phyloP scores from a whole-genome alignment of 2,888 invertebrate species.

The Sialis lutaria region DNA sequence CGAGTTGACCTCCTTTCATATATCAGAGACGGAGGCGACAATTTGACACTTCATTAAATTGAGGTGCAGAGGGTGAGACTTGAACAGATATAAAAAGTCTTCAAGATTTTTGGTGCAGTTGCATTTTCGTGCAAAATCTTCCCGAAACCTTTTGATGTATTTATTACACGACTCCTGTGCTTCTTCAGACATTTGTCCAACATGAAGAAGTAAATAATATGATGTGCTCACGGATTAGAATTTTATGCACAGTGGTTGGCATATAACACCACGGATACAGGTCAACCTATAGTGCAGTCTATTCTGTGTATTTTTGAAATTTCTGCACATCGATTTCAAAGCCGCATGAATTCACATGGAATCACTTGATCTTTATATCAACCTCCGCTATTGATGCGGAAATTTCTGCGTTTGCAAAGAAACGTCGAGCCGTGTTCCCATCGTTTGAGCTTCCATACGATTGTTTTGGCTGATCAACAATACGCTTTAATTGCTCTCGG shows the following conservation, averaged over 20 bases:
- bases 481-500: conserved; percentile 10
- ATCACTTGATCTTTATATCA: conserved; percentile 4
- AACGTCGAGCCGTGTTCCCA: conserved; percentile 9
- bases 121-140: background rate
- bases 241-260: background rate
- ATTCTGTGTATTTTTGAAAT: background rate
- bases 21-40: no score
- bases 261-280: background rate
- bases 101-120: background rate
- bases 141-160: background rate
- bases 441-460: conserved; percentile 11
- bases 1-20: no score
- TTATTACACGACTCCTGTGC: background rate
- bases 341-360: background rate
- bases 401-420: conserved; percentile 13
- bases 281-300: background rate
- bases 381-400: conserved; percentile 5
- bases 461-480: conserved; percentile 10
- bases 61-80: no score
- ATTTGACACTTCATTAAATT: no score
- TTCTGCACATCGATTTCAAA: background rate
- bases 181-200: background rate
- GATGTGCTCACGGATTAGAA: background rate
- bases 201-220: background rate
- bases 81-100: no score